A percentile compares a stretch with the other conserved stretches of the same genome.
Conservation (phyloP, 2,888 invertebrate species). For the Plusia festucae region DNA sequence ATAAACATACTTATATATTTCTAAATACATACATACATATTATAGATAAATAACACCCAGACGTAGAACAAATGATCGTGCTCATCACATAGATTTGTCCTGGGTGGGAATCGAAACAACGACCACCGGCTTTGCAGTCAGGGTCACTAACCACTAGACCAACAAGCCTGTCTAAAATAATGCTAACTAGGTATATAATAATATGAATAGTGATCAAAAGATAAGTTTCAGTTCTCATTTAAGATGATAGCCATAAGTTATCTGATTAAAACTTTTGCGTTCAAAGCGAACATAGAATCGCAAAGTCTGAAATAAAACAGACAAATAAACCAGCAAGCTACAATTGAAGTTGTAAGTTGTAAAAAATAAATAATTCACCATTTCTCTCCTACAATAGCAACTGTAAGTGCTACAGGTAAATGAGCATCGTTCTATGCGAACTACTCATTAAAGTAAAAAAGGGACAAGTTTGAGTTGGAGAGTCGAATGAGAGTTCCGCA, state of each 20-base stretch:
- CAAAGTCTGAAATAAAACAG: slow-evolving; percentile 4
- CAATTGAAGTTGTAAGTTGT: slow-evolving; percentile 12
- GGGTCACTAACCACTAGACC: too few species aligned
- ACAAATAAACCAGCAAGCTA: not conserved
- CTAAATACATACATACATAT: too few species aligned
- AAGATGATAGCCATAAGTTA: not conserved
- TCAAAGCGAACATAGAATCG: slow-evolving; percentile 2
- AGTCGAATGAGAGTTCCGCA: slow-evolving; percentile 9
- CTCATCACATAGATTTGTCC: too few species aligned
- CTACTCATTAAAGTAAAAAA: slow-evolving; percentile 39
- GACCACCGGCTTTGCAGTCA: too few species aligned
- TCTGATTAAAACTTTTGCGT: not conserved
- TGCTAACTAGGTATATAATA: too few species aligned
- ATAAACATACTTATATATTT: too few species aligned
- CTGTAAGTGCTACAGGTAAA: slow-evolving; percentile 22
- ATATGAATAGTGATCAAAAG: too few species aligned
- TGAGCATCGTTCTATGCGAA: slow-evolving; percentile 26
- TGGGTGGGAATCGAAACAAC: too few species aligned
- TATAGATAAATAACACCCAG: too few species aligned
- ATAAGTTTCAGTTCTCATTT: too few species aligned
- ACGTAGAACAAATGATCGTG: too few species aligned
- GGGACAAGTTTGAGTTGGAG: slow-evolving; percentile 1
- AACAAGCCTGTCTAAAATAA: too few species aligned
- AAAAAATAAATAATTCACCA: slow-evolving; percentile 24
- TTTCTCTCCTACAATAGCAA: slow-evolving; percentile 20